Evolutionary conservation across 2,113 vertebrate species (phyloP).

Genomic region (Phyllostomus discolor): DNA sequence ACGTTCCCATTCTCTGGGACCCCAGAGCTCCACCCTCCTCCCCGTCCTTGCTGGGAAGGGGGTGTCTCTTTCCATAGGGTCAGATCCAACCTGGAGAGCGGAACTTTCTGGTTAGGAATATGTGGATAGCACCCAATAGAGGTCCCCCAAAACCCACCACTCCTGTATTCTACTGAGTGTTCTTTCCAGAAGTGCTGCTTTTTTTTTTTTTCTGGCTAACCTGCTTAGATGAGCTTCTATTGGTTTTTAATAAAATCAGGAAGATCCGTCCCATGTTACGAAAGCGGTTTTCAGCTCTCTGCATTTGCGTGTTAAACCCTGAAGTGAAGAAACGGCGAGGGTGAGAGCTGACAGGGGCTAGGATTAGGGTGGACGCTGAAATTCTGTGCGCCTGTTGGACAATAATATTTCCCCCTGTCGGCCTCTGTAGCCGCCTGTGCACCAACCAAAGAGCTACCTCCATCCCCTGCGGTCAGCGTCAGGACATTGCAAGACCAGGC

Average conservation of each 20-base stretch:
- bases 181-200: neutral
- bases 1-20: neutral
- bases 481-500: neutral
- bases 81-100: neutral
- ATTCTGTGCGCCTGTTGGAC: neutral
- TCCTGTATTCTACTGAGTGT: neutral
- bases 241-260: neutral
- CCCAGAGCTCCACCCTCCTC: neutral
- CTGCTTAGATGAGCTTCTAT: neutral
- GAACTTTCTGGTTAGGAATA: neutral
- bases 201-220: neutral
- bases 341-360: neutral
- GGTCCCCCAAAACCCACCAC: neutral
- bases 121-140: neutral
- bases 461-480: neutral
- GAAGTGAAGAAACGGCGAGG: neutral
- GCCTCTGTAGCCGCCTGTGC: neutral
- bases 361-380: neutral
- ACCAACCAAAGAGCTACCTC: neutral
- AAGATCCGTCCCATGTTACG: neutral
- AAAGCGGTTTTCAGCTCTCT: neutral
- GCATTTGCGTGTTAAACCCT: neutral
- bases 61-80: neutral
- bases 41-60: neutral
- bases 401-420: neutral